Base-by-base conservation (phyloP, 2,888 invertebrate genomes). In the Oscheius sp. region DNA sequence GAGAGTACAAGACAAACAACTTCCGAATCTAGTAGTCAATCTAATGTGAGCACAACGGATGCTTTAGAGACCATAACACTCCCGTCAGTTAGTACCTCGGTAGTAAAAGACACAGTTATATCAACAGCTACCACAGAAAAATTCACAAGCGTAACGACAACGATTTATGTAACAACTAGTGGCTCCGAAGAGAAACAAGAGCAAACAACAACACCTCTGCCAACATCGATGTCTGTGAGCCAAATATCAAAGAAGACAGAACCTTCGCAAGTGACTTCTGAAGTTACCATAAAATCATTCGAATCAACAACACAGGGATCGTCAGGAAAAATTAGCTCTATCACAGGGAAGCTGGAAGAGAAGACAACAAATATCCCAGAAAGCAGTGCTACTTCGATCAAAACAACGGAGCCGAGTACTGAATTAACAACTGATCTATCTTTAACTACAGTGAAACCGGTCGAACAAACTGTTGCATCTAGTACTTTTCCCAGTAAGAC, bases 141-240 rank as follows among this genome's bases (percentile, higher is more conserved):
- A n/a, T n/a, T n/a, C n/a, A n/a, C n/a, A n/a, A n/a, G n/a, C n/a
- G n/a, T n/a, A n/a, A n/a, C n/a, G n/a, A n/a, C n/a, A n/a, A n/a
- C n/a, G n/a, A n/a, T n/a, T n/a, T n/a, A n/a, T n/a, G n/a, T n/a
- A n/a, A n/a, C n/a, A n/a, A n/a, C n/a, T n/a, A n/a, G n/a, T n/a
- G n/a, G n/a, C n/a, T n/a, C n/a, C n/a, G n/a, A n/a, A n/a, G n/a
- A n/a, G n/a, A n/a, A n/a, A n/a, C n/a, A n/a, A n/a, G 28, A 54
- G 54, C 32, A 14, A 12, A n/a, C 44, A 59, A 38, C 63, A 5
- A 20, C 30, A 3, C 8, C 22, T 30, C 49, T 36, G 33, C 6
- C 44, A 68, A 22, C 30, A 12, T 54, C 68, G 38, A 6, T 50
- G 14, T 36, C 50, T 30, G 54, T 26, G 9, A 51, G 14, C 12